phyloP scores from a whole-genome alignment of 2,113 vertebrate species.

The Ophiodon elongatus region DNA sequence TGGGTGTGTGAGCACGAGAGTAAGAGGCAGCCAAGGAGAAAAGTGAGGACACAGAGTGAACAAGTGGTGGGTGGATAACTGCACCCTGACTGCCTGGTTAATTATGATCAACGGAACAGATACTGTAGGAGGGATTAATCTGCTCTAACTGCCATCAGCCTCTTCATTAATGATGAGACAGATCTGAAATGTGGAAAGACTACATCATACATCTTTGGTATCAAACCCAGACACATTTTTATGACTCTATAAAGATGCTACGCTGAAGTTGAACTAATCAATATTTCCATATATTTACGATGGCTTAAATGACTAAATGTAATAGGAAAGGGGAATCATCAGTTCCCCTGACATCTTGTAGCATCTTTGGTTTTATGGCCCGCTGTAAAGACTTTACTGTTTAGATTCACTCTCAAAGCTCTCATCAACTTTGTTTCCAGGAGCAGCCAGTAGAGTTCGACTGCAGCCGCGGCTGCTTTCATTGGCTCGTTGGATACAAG shows the following conservation, averaged over 20 bases:
- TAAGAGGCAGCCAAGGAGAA: conserved; percentile 18
- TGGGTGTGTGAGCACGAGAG: neutral
- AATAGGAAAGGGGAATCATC: neutral
- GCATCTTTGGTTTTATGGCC: neutral
- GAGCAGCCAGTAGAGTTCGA: no score
- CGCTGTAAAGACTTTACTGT: neutral
- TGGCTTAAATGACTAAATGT: neutral
- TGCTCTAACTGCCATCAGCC: conserved; percentile 56
- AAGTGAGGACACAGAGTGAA: conserved; percentile 35
- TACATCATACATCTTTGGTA: conserved; percentile 4
- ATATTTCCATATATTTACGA: neutral
- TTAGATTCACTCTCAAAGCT: neutral
- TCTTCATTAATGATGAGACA: conserved; percentile 49
- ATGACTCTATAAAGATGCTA: neutral
- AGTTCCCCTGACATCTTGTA: neutral
- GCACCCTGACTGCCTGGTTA: conserved; percentile 60
- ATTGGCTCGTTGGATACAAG: neutral
- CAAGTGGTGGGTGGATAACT: conserved; percentile 60
- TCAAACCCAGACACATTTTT: neutral
- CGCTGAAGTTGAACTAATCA: neutral
- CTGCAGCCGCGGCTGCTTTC: no score
- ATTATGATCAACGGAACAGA: conserved; percentile 72
- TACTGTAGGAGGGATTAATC: conserved; percentile 71
- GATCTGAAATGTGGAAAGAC: conserved; percentile 30
- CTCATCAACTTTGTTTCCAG: neutral